These are phyloP conservation scores for Antechinus flavipes DNA, from an alignment of 2,113 vertebrate species.

Conservation along the genomic window DNA sequence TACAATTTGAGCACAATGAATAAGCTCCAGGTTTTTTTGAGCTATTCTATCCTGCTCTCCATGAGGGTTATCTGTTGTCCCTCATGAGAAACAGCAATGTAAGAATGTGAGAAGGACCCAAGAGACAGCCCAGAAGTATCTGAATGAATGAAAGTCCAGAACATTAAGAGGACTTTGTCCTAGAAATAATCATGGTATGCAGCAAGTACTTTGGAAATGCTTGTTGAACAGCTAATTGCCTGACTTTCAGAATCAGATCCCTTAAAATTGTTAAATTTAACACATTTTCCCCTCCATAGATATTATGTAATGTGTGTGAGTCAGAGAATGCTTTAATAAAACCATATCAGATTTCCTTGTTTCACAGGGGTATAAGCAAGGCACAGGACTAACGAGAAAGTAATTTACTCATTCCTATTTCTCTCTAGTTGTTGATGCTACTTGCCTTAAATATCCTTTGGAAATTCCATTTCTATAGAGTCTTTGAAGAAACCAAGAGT, in stretches of 20 bases:
- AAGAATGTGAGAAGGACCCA: background rate
- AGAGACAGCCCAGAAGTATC: background rate
- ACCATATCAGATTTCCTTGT: conserved; percentile 15
- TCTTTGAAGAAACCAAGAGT: background rate
- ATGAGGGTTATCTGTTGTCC: background rate
- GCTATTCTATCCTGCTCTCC: background rate
- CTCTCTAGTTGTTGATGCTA: conserved; percentile 3
- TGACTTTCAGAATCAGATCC: background rate
- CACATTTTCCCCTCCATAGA: background rate
- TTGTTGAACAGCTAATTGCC: background rate
- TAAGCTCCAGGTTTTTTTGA: background rate
- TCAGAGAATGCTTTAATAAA: background rate
- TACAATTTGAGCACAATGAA: background rate
- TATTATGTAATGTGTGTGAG: background rate
- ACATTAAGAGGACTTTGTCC: background rate
- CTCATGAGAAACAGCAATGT: background rate
- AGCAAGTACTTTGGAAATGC: background rate
- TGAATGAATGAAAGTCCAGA: background rate
- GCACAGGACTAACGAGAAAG: background rate
- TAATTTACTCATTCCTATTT: conserved; percentile 28
- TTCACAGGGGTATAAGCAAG: background rate
- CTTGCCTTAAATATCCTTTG: background rate
- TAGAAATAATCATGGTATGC: background rate
- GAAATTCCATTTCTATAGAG: conserved; percentile 17
- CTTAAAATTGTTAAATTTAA: background rate